phyloP scores from a whole-genome alignment of 2,113 vertebrate species.

The Campylomormyrus tamandua region DNA sequence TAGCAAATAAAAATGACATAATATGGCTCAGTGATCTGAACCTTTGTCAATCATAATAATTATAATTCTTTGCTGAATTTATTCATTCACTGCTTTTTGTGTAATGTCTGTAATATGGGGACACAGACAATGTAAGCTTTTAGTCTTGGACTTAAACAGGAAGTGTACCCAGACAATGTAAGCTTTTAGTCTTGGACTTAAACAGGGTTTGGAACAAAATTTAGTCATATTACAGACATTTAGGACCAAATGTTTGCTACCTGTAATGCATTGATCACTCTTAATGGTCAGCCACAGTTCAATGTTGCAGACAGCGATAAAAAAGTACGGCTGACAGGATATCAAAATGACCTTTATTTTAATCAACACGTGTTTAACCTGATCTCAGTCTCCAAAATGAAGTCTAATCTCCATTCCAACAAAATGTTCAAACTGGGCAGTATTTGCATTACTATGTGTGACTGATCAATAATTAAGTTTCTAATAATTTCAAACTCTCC shows the following conservation, averaged over 20 bases:
- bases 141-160: no score
- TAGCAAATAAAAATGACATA: neutral
- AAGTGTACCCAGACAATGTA: neutral
- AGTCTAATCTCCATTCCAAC: neutral
- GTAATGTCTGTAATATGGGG: no score
- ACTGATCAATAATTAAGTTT: neutral
- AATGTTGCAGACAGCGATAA: neutral
- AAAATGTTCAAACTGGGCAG: neutral
- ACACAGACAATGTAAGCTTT: neutral
- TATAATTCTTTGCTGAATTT: neutral
- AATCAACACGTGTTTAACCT: slow-evolving; percentile 16
- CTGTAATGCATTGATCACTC: neutral
- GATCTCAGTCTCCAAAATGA: neutral
- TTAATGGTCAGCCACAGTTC: slow-evolving; percentile 6
- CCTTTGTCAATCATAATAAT: neutral
- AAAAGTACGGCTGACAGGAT: neutral
- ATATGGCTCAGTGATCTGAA: neutral
- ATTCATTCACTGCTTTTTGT: neutral
- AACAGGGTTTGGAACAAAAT: neutral
- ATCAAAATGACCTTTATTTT: neutral
- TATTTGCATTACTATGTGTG: neutral
- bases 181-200: no score
- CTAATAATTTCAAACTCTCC: neutral
- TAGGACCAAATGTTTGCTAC: neutral
- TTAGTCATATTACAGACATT: neutral